Conservation (phyloP, 92 coral and sea anemone genomes). For the Parazoanthus atlanticus region DNA sequence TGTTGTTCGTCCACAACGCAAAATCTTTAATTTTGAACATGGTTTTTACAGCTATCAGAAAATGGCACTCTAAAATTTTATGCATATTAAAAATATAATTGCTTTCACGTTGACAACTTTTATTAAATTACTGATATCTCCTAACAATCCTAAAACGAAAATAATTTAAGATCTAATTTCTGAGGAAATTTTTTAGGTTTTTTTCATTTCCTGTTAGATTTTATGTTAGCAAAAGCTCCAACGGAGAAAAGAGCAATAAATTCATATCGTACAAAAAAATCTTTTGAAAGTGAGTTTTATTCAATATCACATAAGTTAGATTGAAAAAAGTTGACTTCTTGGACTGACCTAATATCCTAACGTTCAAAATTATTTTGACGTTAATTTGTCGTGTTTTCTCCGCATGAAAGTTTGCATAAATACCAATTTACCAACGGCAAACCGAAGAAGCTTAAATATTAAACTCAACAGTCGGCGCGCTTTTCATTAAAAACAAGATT, state of each 20-base stretch:
- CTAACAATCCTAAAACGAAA: slow-evolving; percentile 41
- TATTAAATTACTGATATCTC: slow-evolving; percentile 34
- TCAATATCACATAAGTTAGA: slow-evolving; percentile 22
- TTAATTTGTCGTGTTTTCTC: slow-evolving; percentile 26
- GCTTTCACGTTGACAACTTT: slow-evolving; percentile 37
- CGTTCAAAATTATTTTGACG: slow-evolving; percentile 31
- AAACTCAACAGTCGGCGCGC: not conserved
- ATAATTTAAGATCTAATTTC: slow-evolving; percentile 41
- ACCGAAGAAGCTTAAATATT: not conserved
- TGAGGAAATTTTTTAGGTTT: not conserved
- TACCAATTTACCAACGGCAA: not conserved
- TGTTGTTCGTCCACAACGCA: not conserved
- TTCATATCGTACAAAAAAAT: slow-evolving; percentile 22
- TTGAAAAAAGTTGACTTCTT: slow-evolving; percentile 8
- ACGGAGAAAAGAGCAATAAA: slow-evolving; percentile 51
- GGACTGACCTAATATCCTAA: not conserved
- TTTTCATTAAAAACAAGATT: slow-evolving; percentile 17
- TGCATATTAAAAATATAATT: slow-evolving; percentile 28
- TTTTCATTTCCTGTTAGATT: slow-evolving; percentile 37
- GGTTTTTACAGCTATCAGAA: not conserved
- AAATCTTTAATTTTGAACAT: not conserved
- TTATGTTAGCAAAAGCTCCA: slow-evolving; percentile 38
- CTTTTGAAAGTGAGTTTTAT: slow-evolving; percentile 20
- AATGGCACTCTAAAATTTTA: not conserved
- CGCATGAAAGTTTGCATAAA: slow-evolving; percentile 23